Conservation (phyloP, 2,113 vertebrate species). For the Ailuropoda melanoleuca region DNA sequence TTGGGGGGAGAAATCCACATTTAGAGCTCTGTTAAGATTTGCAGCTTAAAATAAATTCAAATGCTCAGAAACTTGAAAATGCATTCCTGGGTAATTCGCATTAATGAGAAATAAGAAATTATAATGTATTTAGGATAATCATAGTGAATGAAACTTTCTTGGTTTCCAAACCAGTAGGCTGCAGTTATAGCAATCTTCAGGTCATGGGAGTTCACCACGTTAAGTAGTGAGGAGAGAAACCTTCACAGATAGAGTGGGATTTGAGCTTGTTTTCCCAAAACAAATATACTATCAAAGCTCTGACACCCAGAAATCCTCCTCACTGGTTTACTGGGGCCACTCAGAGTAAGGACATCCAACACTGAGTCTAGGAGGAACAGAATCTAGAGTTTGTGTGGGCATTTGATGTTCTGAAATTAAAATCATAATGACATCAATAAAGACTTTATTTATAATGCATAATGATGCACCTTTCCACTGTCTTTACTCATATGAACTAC, state of each 20-base stretch:
- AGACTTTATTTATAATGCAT: not conserved
- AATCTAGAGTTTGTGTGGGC: not conserved
- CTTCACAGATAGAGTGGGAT: not conserved
- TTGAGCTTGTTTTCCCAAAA: not conserved
- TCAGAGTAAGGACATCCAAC: not conserved
- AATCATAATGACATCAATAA: not conserved
- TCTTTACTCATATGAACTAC: not conserved
- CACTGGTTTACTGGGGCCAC: not conserved
- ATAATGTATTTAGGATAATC: not conserved
- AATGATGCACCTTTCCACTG: not conserved
- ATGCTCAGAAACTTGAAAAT: not conserved
- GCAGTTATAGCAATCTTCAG: not conserved
- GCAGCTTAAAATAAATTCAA: not conserved
- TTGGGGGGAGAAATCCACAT: not conserved
- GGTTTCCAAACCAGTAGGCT: not conserved
- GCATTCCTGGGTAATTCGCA: not conserved
- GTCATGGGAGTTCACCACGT: not conserved
- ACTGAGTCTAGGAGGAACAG: not conserved
- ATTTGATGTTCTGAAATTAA: not conserved
- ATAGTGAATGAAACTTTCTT: not conserved
- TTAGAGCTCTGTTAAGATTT: not conserved
- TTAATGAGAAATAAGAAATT: not conserved
- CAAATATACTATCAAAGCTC: not conserved
- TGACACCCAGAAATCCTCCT: not conserved
- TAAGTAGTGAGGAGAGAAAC: not conserved